These are phyloP conservation scores for Chalcis sispes DNA, from an alignment of 2,888 invertebrate species.

Conservation along the genomic window DNA sequence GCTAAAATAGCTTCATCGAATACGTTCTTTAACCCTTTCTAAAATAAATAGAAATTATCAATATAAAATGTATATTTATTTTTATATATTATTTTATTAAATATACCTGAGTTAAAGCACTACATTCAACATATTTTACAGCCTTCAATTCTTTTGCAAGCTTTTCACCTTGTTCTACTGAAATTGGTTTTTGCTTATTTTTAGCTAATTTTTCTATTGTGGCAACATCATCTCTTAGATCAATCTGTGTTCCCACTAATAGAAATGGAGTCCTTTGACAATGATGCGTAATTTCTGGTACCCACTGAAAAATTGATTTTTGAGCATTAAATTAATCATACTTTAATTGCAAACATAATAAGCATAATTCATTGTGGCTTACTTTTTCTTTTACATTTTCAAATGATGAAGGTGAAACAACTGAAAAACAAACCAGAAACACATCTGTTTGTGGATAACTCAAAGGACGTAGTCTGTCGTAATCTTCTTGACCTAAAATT, in stretches of 20 bases:
- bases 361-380: conserved; percentile 48
- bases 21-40: conserved; percentile 99
- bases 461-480: conserved; percentile 95
- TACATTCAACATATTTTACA: conserved; percentile 99
- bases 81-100: neutral
- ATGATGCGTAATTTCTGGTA: conserved; percentile 99
- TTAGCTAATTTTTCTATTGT: conserved; percentile 97
- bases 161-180: conserved; percentile 97
- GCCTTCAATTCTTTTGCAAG: conserved; percentile 97
- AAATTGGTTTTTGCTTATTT: conserved; percentile 99
- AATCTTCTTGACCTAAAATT: conserved; percentile 93
- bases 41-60: conserved; percentile 67
- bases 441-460: conserved; percentile 99
- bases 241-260: conserved; percentile 98
- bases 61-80: conserved; percentile 1
- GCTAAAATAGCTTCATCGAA: conserved; percentile 99
- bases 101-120: conserved; percentile 93
- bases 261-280: conserved; percentile 99
- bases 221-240: conserved; percentile 95
- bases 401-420: conserved; percentile 98
- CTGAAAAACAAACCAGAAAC: conserved; percentile 99
- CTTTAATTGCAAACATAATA: conserved; percentile 41
- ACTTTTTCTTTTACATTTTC: conserved; percentile 99
- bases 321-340: conserved; percentile 15
- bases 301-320: conserved; percentile 85